phyloP scores from a whole-genome alignment of 2,797 vertebrate genomes.

The Enteromius paludinosus region DNA sequence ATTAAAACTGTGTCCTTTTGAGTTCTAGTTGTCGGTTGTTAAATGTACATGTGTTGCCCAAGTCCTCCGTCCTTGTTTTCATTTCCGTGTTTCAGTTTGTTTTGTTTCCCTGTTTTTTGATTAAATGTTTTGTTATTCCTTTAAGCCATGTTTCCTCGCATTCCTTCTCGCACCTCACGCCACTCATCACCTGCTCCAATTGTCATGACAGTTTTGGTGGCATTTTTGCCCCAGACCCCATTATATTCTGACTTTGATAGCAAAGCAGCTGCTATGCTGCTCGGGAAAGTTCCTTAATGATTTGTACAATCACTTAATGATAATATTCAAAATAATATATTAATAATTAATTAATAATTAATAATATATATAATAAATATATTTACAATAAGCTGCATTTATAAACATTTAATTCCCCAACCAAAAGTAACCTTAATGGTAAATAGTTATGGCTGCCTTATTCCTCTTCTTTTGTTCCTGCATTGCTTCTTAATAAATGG shows the following conservation, averaged over 20 bases:
- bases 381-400: not conserved
- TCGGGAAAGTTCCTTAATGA: not conserved
- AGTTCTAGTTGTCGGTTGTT: too few relatives aligned
- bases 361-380: not conserved
- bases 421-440: not conserved
- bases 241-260: not conserved
- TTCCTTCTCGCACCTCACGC: too few relatives aligned
- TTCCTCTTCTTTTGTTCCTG: not conserved
- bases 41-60: too few relatives aligned
- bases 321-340: not conserved
- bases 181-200: too few relatives aligned
- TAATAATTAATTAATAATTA: too few relatives aligned
- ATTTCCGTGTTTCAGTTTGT: too few relatives aligned
- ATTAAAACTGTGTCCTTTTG: too few relatives aligned
- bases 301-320: not conserved
- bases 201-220: not conserved
- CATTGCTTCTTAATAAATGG: constrained; percentile 3
- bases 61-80: too few relatives aligned
- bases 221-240: not conserved
- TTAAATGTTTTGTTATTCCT: too few relatives aligned
- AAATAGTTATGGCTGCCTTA: not conserved
- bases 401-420: not conserved
- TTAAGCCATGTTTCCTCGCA: too few relatives aligned
- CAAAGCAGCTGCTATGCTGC: not conserved
- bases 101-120: too few relatives aligned